These are phyloP conservation scores for Cordilura impudica DNA, from an alignment of 2,888 invertebrate genomes.

Conservation along the genomic window DNA sequence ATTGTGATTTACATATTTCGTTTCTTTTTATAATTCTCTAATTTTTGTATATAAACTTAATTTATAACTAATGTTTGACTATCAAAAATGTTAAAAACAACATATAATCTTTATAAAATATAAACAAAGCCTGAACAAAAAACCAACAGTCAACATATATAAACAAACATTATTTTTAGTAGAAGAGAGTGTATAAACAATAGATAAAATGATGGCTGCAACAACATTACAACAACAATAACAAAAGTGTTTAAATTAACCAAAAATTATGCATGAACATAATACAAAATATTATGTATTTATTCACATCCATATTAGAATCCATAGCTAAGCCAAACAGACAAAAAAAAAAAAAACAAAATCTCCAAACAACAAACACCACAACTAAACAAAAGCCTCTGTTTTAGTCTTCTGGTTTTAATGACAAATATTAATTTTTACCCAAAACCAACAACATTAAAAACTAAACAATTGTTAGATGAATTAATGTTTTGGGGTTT, in stretches of 20 bases:
- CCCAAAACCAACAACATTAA: constrained; percentile 14
- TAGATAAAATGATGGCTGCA: constrained; percentile 25
- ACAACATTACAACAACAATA: no score
- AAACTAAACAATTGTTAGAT: background rate
- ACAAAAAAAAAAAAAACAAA: background rate
- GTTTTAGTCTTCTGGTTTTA: constrained; percentile 34
- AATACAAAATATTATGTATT: constrained; percentile 60
- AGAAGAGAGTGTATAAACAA: constrained; percentile 12
- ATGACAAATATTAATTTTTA: constrained; percentile 67
- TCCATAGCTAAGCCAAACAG: constrained; percentile 3
- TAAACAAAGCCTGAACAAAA: background rate
- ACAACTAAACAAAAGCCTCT: constrained; percentile 28
- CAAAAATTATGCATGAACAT: constrained; percentile 75
- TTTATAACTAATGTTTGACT: constrained; percentile 28
- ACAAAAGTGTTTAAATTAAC: constrained; percentile 70
- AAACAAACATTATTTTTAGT: background rate
- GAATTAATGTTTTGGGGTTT: background rate
- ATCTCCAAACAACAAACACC: constrained; percentile 33
- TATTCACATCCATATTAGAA: background rate
- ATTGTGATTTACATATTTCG: constrained; percentile 4
- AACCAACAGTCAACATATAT: background rate
- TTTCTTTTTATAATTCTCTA: constrained; percentile 20
- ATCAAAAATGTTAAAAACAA: background rate
- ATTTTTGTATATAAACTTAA: constrained; percentile 37
- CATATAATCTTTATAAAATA: background rate